Percentiles rank a stretch among this genome's conserved stretches.
Conservation (phyloP, 2,888 invertebrate genomes). For the Bombylius major region DNA sequence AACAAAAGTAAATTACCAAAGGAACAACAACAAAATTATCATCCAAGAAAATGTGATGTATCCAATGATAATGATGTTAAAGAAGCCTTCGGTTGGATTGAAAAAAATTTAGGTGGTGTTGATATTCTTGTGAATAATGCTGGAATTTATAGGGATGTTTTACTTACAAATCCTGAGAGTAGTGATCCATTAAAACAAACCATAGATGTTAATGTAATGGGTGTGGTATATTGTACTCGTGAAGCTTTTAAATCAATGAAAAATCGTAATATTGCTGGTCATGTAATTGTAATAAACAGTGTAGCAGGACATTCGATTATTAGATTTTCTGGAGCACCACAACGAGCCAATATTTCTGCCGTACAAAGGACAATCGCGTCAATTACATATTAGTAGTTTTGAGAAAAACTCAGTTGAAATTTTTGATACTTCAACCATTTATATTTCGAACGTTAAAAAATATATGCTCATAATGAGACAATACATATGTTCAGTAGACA, state of each 20-base stretch:
- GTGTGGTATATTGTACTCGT: constrained; percentile 36
- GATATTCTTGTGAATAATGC: constrained; percentile 49
- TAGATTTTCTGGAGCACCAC: constrained; percentile 20
- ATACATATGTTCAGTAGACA: too few relatives aligned
- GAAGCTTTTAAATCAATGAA: constrained; percentile 39
- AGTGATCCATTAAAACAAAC: constrained; percentile 22
- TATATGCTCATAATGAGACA: too few relatives aligned
- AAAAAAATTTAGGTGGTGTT: constrained; percentile 39
- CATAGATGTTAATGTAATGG: constrained; percentile 39
- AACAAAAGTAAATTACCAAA: constrained; percentile 22
- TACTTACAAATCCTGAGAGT: constrained; percentile 16
- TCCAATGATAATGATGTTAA: constrained; percentile 41
- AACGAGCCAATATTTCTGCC: constrained; percentile 24
- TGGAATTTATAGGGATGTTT: constrained; percentile 15
- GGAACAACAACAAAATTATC: constrained; percentile 25
- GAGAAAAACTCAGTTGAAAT: too few relatives aligned
- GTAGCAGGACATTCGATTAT: constrained; percentile 25
- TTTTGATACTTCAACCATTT: too few relatives aligned
- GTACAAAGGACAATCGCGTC: too few relatives aligned
- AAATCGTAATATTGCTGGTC: constrained; percentile 36
- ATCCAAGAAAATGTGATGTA: constrained; percentile 40
- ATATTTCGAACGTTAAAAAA: too few relatives aligned
- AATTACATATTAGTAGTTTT: too few relatives aligned
- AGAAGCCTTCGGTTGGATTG: constrained; percentile 39
- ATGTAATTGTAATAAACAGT: constrained; percentile 39